A percentile compares a stretch with the other conserved stretches of the same genome.
phyloP scores from a whole-genome alignment of 2,113 vertebrate species.

The Ardeotis arabs region DNA sequence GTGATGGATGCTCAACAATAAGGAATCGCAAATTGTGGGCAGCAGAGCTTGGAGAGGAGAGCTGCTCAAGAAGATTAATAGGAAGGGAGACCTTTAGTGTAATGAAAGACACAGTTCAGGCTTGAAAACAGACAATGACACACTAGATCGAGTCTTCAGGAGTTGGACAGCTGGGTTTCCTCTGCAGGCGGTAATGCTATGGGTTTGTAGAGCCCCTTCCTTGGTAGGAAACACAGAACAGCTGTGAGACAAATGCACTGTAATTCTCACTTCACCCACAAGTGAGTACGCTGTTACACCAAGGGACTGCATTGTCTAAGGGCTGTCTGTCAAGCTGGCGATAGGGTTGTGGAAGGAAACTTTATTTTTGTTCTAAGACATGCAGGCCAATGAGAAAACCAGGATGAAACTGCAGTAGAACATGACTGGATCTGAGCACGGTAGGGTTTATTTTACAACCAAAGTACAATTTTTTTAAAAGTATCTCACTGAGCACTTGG shows the following conservation, averaged over 20 bases:
- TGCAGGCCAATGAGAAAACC: not conserved
- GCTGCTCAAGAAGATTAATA: constrained; percentile 64
- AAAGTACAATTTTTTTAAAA: not conserved
- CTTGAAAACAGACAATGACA: constrained; percentile 37
- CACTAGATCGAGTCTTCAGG: not conserved
- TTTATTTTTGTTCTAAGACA: not conserved
- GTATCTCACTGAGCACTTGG: not conserved
- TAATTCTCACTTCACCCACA: not conserved
- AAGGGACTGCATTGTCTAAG: not conserved
- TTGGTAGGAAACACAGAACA: not conserved
- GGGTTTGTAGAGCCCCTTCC: not conserved
- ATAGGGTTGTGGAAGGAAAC: not conserved
- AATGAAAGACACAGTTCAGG: constrained; percentile 50
- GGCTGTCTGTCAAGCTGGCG: not conserved
- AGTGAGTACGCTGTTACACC: not conserved
- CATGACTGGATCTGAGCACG: not conserved
- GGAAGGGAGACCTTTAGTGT: constrained; percentile 59
- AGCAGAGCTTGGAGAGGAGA: constrained; percentile 57
- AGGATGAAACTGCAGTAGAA: not conserved
- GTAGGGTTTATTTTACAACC: not conserved
- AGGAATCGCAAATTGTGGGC: constrained; percentile 66
- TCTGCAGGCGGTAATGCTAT: not conserved
- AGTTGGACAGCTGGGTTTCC: not conserved
- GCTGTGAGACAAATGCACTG: not conserved
- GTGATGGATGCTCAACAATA: constrained; percentile 68